These are phyloP conservation scores for Andrena marginata DNA, from an alignment of 2,888 invertebrate species.

Conservation along the genomic window DNA sequence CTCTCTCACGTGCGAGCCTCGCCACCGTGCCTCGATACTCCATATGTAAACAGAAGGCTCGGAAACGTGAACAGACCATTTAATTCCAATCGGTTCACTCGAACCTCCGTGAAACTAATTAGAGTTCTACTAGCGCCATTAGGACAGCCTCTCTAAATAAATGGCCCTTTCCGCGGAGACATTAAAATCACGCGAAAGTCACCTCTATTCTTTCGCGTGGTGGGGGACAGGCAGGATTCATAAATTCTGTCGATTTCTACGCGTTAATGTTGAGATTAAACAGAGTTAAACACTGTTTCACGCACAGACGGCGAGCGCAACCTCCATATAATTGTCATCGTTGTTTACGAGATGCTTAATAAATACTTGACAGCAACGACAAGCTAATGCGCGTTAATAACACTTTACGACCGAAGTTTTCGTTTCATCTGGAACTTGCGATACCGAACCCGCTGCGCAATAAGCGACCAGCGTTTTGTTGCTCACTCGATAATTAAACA, in stretches of 20 bases:
- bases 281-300: background rate
- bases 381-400: slow-evolving; percentile 1
- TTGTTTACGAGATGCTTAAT: background rate
- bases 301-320: too few species aligned
- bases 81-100: background rate
- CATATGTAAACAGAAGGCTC: slow-evolving; percentile 38
- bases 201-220: background rate
- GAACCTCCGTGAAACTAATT: background rate
- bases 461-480: slow-evolving; percentile 32
- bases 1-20: slow-evolving; percentile 56
- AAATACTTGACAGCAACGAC: background rate
- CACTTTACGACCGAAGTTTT: slow-evolving; percentile 20
- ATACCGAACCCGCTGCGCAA: slow-evolving; percentile 26
- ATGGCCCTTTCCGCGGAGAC: background rate
- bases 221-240: background rate
- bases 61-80: slow-evolving; percentile 12
- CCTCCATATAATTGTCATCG: background rate
- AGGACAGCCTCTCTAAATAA: background rate
- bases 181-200: background rate
- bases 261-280: background rate
- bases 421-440: slow-evolving; percentile 6
- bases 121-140: background rate
- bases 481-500: slow-evolving; percentile 41
- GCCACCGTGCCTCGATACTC: slow-evolving; percentile 27
- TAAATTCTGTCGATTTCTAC: background rate